These are phyloP conservation scores for Pocillopora meandrina DNA, from an alignment of 92 coral and sea anemone genomes.

Conservation along the genomic window DNA sequence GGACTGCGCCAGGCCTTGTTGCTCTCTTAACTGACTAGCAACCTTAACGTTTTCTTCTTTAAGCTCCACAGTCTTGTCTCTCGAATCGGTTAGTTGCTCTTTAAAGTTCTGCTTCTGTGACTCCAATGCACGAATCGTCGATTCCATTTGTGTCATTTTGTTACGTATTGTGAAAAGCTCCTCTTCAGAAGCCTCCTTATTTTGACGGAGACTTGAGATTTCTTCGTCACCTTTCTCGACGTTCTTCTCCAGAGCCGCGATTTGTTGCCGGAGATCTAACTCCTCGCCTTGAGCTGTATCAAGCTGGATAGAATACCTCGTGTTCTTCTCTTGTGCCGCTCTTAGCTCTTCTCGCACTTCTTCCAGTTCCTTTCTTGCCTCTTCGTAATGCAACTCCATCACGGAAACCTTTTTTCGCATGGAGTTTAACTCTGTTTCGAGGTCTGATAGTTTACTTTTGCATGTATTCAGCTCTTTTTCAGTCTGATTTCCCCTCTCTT, in stretches of 20 bases:
- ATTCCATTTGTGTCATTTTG: slow-evolving; percentile 56
- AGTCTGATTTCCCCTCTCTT: slow-evolving; percentile 53
- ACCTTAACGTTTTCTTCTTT: slow-evolving; percentile 76
- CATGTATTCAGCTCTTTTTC: slow-evolving; percentile 64
- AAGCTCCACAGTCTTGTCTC: slow-evolving; percentile 63
- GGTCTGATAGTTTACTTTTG: slow-evolving; percentile 67
- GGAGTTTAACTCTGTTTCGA: slow-evolving; percentile 68
- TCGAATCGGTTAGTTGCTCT: slow-evolving; percentile 64
- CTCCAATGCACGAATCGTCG: slow-evolving; percentile 59
- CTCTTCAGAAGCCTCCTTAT: slow-evolving; percentile 64
- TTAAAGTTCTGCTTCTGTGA: slow-evolving; percentile 66
- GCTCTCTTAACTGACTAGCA: slow-evolving; percentile 78
- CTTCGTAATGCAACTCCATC: slow-evolving; percentile 65
- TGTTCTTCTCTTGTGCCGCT: slow-evolving; percentile 72
- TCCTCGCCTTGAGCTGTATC: slow-evolving; percentile 65
- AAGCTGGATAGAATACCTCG: slow-evolving; percentile 58
- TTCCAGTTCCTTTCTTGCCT: slow-evolving; percentile 65
- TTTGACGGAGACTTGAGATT: slow-evolving; percentile 46
- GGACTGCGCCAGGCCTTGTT: slow-evolving; percentile 77
- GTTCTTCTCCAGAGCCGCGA: slow-evolving; percentile 58
- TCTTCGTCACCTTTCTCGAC: slow-evolving; percentile 53
- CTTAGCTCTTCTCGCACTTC: slow-evolving; percentile 57
- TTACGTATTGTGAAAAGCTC: slow-evolving; percentile 47
- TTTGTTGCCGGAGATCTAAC: slow-evolving; percentile 51
- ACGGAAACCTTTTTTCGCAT: slow-evolving; percentile 75